Evolutionary conservation across 2,797 vertebrate species (phyloP), one percentile per base, ranked within the genome.

Genomic region (Rhabdophis nuchalis): DNA sequence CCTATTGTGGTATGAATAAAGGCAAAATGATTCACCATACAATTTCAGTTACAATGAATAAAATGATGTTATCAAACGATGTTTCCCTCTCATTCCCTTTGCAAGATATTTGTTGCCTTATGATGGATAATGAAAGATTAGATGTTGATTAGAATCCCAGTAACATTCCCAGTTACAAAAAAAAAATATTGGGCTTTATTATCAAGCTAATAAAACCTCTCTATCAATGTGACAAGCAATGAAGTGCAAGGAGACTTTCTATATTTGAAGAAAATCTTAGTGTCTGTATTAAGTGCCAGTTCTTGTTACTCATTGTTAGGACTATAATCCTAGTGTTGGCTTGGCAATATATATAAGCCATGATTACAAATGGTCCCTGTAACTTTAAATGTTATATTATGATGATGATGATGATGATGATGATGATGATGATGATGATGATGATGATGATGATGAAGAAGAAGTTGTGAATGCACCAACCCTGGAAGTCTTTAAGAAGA

Each of bases 11-110:
- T 85, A 90, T 53, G 92, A 94, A 92, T 53, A 94, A 72, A 92
- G 94, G 50, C 0, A 53, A 94, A 94, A 91, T 89, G 36, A 89
- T 3, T 92, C 53, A 85, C 25, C n/a, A n/a, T 27, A 93, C 89
- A 96, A 85, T 85, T 90, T 23, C n/a, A 90, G 10, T 89, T 91
- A 50, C 2, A 93, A 54, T 88, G 95, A 41, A n/a, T 92, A 77
- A 95, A 93, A 20, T 89, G 93, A 92, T 91, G 11, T 27, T 94
- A 14, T 2, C 90, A 53, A 90, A 10, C 68, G 29, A 0, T 88
- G 27, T 41, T 68, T 25, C 86, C 6, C 18, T 32, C 16, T 29
- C 85, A 5, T 16, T 29, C 9, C 53, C 3, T 46, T 8, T 54
- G 20, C 27, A 86, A 13, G 2, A 4, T 88, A 64, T 50, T 14